phyloP scores from a whole-genome alignment of 1,140 invertebrate species.

The Polypedilum pembai region DNA sequence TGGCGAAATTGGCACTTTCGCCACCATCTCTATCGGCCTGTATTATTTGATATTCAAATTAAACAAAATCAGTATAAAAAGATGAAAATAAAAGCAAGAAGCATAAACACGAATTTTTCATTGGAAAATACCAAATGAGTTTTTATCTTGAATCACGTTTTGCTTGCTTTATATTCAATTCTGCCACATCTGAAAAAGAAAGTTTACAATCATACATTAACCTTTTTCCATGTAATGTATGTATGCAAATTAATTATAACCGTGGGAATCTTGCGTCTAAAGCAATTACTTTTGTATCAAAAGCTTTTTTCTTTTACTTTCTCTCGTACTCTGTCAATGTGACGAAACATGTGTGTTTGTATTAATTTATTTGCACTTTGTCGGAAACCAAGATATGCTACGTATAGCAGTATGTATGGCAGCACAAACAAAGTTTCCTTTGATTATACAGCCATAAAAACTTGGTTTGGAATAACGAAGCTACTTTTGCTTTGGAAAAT shows the following conservation, averaged over 20 bases:
- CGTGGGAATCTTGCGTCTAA: neutral
- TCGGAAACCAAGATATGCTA: neutral
- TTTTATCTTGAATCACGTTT: neutral
- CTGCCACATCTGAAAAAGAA: neutral
- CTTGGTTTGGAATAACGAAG: neutral
- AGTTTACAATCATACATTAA: neutral
- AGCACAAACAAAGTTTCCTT: neutral
- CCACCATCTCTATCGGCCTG: no score
- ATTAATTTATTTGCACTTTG: neutral
- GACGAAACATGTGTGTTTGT: neutral
- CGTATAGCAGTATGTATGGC: neutral
- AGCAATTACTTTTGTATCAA: slow-evolving; percentile 9
- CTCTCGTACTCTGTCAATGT: no score
- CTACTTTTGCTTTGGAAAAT: neutral
- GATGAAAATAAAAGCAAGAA: no score
- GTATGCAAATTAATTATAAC: slow-evolving; percentile 14
- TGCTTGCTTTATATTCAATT: slow-evolving; percentile 3
- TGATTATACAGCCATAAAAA: neutral
- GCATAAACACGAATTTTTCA: no score
- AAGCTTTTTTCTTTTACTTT: neutral
- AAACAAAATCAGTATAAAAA: no score
- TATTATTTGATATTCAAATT: no score
- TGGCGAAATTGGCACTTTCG: no score
- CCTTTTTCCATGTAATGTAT: neutral
- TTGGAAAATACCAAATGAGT: no score